Evolutionary conservation across 2,113 vertebrate species (phyloP), one percentile per base, ranked within the genome.

Genomic region (Otocyon megalotis): DNA sequence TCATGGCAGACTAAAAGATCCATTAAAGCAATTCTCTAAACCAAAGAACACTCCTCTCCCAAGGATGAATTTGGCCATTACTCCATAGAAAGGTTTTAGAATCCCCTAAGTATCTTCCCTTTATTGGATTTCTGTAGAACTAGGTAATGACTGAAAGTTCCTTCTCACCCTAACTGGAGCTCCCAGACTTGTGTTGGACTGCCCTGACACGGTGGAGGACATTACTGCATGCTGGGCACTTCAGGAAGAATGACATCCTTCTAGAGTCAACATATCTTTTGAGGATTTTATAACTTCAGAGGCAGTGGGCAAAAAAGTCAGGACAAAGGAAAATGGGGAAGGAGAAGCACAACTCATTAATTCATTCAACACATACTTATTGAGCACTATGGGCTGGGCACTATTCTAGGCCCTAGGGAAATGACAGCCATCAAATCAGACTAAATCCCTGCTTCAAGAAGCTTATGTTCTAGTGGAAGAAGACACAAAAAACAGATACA

Each of bases 1-100:
- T 93, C 84, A 95, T 91, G 81, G 65, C 30, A 83, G 72, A 63
- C 56, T 62, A 8, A 95, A 83, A 92, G 50, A 2, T 22, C n/a
- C 19, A 24, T 58, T 79, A 67, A 82, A 89, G 54, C 48, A 79
- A 62, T 93, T 88, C 30, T 9, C 87, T 67, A 72, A 56, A 87
- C 37, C n/a, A 54, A 62, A 74, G 8, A 82, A 56, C 26, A 69
- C 28, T 62, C 32, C 5, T 81, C 30, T 93, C 5, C 77, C 54
- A 8, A 84, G 65, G 81, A 83, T 74, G 67, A 85, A 92, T 95
- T 62, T 90, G 74, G 5, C 80, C 17, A 37, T 79, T 54, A 22
- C 22, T 19, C 35, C 69, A 86, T 37, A 56, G 48, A 71, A 83
- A 77, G 15, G n/a, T 50, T 93, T 87, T 87, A 94, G 82, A 89